Evolutionary conservation across 2,888 invertebrate genomes (phyloP).

Genomic region (Acholoe squamosa): DNA sequence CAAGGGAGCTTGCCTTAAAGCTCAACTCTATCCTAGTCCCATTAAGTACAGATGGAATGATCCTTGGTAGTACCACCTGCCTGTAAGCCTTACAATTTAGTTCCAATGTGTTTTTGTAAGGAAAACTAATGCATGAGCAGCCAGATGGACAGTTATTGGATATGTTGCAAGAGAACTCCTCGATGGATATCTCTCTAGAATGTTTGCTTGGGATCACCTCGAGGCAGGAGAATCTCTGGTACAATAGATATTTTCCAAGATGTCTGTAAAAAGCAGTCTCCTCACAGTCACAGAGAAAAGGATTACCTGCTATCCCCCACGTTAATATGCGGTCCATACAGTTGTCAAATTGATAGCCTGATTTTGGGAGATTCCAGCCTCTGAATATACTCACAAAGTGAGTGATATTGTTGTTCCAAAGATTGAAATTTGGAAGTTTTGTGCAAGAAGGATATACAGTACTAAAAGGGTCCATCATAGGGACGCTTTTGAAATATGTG

Average conservation of each 20-base stretch:
- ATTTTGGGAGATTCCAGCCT: neutral
- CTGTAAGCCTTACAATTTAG: neutral
- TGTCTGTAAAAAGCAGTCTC: neutral
- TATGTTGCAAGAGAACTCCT: neutral
- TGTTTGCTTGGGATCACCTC: neutral
- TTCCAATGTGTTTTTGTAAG: neutral
- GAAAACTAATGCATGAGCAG: neutral
- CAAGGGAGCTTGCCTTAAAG: neutral
- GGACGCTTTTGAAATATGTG: no score
- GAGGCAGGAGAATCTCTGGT: neutral
- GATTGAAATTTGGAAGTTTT: no score
- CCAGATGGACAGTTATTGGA: neutral
- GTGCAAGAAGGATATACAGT: no score
- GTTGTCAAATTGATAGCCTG: neutral
- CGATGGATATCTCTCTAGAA: neutral
- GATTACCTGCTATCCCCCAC: neutral
- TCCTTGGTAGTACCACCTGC: neutral
- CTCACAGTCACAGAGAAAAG: neutral
- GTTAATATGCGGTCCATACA: neutral
- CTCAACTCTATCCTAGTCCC: neutral
- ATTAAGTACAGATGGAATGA: neutral
- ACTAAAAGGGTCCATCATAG: no score
- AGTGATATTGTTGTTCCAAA: conserved; percentile 28
- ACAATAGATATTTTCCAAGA: neutral
- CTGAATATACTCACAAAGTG: neutral